Evolutionary conservation across 2,888 invertebrate genomes (phyloP).

Genomic region (Ernsta delagoae): DNA sequence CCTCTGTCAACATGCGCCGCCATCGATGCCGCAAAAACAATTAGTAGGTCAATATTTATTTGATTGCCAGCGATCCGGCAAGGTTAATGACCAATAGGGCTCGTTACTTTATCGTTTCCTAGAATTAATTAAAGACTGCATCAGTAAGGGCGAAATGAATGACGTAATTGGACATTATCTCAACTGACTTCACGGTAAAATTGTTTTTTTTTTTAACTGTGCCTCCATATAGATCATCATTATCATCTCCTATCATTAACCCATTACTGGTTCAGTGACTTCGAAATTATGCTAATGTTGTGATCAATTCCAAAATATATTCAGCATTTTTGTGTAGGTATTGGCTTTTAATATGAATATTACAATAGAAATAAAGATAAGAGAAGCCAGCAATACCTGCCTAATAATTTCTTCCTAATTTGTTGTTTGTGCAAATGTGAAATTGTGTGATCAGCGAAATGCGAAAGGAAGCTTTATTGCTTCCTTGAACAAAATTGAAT

Average conservation of each 20-base stretch:
- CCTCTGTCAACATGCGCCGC: slow-evolving; percentile 72
- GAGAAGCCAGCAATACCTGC: neutral
- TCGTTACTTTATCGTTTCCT: slow-evolving; percentile 16
- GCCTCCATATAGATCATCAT: too few relatives aligned
- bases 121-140: slow-evolving; percentile 16
- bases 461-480: neutral
- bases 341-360: too few relatives aligned
- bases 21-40: slow-evolving; percentile 80
- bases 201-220: neutral
- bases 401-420: slow-evolving; percentile 1
- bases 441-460: neutral
- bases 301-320: neutral
- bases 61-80: slow-evolving; percentile 62
- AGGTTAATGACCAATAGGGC: slow-evolving; percentile 29
- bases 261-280: too few relatives aligned
- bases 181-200: neutral
- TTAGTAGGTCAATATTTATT: slow-evolving; percentile 83
- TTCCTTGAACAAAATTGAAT: slow-evolving; percentile 7
- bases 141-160: neutral
- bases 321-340: neutral
- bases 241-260: too few relatives aligned
- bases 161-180: slow-evolving; percentile 19
- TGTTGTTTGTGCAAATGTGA: neutral
- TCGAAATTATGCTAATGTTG: too few relatives aligned
- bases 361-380: neutral